A percentile compares a stretch with the other conserved stretches of the same genome.
Conservation (phyloP, 2,113 vertebrate species). For the Polyodon spathula region DNA sequence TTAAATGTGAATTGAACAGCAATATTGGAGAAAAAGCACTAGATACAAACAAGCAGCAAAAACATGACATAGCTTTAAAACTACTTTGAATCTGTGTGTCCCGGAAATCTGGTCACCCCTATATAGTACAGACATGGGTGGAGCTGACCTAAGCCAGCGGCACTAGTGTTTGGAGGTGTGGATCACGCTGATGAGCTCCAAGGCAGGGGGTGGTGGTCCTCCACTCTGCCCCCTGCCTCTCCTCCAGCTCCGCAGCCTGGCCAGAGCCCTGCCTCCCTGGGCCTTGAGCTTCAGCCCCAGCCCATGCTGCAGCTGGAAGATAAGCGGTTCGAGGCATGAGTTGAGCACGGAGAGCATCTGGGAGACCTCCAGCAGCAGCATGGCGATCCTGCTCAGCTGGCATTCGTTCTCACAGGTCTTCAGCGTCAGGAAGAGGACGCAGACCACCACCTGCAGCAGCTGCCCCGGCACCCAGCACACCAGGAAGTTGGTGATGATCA, state of each 20-base stretch:
- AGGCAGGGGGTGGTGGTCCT: constrained; percentile 3
- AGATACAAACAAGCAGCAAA: too few species aligned
- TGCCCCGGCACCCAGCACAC: constrained; percentile 34
- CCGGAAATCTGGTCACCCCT: too few species aligned
- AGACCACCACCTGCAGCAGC: constrained; percentile 29
- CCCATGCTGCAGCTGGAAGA: constrained; percentile 25
- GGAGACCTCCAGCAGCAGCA: constrained; percentile 23
- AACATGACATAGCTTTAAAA: too few species aligned
- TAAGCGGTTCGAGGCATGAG: constrained; percentile 24
- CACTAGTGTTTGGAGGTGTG: too few species aligned
- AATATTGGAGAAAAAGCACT: too few species aligned
- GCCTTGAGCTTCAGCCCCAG: background rate
- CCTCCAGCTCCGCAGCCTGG: constrained; percentile 4
- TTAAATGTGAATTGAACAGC: too few species aligned
- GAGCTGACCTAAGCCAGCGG: background rate
- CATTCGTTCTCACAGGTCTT: constrained; percentile 21
- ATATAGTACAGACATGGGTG: too few species aligned
- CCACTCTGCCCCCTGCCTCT: background rate
- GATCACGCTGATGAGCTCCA: constrained; percentile 13
- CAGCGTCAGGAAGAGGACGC: constrained; percentile 22
- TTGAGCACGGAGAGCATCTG: constrained; percentile 24
- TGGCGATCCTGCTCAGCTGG: constrained; percentile 19
- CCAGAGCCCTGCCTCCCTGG: constrained; percentile 7
- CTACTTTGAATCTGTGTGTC: too few species aligned
- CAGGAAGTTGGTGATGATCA: constrained; percentile 31